These are phyloP conservation scores for Holothuria scabra DNA, from an alignment of 53 echinoderm and acorn worm genomes.

Conservation along the genomic window DNA sequence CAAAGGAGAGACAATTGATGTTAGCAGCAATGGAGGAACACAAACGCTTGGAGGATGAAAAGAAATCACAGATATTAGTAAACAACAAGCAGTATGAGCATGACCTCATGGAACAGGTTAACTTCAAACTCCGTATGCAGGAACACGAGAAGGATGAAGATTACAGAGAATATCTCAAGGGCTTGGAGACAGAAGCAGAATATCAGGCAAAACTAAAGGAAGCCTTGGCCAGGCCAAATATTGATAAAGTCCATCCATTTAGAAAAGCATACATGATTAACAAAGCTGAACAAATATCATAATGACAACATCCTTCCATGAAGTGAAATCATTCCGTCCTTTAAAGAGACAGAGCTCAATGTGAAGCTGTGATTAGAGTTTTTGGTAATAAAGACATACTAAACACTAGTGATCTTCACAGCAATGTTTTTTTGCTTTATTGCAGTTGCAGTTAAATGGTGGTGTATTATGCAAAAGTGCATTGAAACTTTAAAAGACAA, in stretches of 20 bases:
- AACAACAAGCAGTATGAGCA: slow-evolving; percentile 85
- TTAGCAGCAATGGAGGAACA: slow-evolving; percentile 94
- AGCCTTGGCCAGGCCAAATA: slow-evolving; percentile 90
- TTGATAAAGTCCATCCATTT: slow-evolving; percentile 96
- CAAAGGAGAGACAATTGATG: slow-evolving; percentile 82
- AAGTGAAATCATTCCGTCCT: no score
- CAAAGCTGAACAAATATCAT: no score
- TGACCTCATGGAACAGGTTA: slow-evolving; percentile 78
- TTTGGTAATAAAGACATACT: no score
- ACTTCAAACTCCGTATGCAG: slow-evolving; percentile 64
- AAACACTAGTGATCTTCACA: no score
- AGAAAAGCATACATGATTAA: slow-evolving; percentile 80
- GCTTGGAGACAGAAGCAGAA: slow-evolving; percentile 90
- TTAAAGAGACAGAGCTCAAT: no score
- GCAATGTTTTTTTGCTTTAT: no score
- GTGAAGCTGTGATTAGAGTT: no score
- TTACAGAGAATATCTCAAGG: slow-evolving; percentile 84
- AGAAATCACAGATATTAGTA: slow-evolving; percentile 52
- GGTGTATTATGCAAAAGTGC: no score
- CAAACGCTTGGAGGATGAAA: slow-evolving; percentile 91
- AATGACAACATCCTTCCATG: no score
- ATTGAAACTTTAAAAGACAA: no score
- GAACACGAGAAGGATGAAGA: slow-evolving; percentile 86
- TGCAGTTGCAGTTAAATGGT: no score
- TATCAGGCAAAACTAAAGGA: slow-evolving; percentile 99